Conservation (phyloP, 2,888 invertebrate species). For the Bhutanitis thaidina region DNA sequence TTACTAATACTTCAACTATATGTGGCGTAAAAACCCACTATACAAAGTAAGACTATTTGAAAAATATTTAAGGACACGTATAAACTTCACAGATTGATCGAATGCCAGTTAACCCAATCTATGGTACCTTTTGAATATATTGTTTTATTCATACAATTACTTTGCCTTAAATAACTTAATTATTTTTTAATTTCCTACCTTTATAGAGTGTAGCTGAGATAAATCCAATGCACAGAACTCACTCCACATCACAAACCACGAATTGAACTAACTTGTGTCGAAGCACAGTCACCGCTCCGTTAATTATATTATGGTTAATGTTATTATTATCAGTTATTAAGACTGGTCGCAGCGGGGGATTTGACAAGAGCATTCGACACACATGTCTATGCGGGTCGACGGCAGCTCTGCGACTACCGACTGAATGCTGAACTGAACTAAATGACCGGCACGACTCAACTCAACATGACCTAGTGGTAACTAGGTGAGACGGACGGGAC, state of each 20-base stretch:
- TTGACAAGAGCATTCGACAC: neutral
- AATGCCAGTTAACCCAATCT: too few species aligned
- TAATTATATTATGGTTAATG: neutral
- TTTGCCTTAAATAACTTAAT: too few species aligned
- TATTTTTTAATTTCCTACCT: neutral
- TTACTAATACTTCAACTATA: neutral
- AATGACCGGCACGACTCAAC: neutral
- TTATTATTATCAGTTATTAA: conserved; percentile 2
- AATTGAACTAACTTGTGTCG: conserved; percentile 4
- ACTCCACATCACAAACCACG: conserved; percentile 4
- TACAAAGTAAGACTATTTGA: neutral
- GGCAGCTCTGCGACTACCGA: conserved; percentile 25
- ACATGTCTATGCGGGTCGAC: neutral
- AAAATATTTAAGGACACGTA: neutral
- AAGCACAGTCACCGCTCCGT: conserved; percentile 8
- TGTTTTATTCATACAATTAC: too few species aligned
- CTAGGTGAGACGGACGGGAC: conserved; percentile 30
- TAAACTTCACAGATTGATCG: neutral
- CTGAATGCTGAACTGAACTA: neutral
- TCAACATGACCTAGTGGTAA: conserved; percentile 38
- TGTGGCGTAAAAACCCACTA: neutral
- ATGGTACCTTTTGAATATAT: too few species aligned
- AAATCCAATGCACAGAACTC: conserved; percentile 13
- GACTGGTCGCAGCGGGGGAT: conserved; percentile 3
- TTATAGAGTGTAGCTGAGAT: neutral